A percentile compares a stretch with the other conserved stretches of the same genome.
Conservation (phyloP, 2,888 invertebrate species). For the Lepidocyrtoides sp. region DNA sequence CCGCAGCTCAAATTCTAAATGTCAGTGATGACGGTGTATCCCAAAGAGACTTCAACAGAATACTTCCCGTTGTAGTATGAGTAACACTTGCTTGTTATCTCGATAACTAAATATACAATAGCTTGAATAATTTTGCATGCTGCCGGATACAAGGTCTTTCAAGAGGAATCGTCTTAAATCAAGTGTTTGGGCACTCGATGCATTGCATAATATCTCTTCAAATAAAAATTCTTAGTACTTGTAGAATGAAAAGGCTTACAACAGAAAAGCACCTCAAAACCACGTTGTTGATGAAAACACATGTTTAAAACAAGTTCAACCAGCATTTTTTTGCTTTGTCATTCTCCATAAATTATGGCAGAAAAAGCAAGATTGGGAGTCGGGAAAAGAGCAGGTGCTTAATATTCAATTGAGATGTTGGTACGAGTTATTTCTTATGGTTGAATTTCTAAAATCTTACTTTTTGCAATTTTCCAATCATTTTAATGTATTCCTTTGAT, state of each 20-base stretch:
- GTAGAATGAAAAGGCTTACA: neutral
- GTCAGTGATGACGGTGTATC: no score
- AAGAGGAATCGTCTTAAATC: neutral
- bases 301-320: neutral
- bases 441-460: no score
- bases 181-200: neutral
- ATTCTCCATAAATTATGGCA: neutral
- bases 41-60: neutral
- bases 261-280: neutral
- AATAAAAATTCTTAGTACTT: neutral
- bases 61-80: conserved; percentile 1
- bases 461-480: neutral
- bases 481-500: neutral
- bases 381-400: neutral
- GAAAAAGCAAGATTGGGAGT: neutral
- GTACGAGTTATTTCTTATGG: no score
- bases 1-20: no score
- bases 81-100: no score
- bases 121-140: neutral
- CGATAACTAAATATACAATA: neutral
- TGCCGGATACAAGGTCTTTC: neutral
- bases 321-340: neutral
- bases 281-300: neutral
- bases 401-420: neutral
- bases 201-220: neutral